Evolutionary conservation across 2,797 vertebrate species (phyloP), one percentile per base, ranked within the genome.

Genomic region (Epinephelus malabaricus): DNA sequence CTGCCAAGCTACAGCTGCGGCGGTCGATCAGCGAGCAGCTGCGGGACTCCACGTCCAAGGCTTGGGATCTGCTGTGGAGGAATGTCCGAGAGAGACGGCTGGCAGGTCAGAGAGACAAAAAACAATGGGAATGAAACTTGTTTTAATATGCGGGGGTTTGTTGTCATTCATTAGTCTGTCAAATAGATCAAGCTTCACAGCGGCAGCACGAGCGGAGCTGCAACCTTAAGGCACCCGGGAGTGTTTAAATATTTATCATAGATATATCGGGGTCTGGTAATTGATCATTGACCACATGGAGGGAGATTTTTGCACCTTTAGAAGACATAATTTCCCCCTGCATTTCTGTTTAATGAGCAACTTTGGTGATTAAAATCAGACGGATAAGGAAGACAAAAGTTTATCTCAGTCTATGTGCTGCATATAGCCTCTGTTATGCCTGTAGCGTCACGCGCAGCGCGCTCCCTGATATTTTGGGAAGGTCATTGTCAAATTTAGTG

Each of bases 21-120:
- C 94, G 97, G 74, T 98, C 94, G 56, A 94, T 94, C 91, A 95
- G 94, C 76, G 92, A 95, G 89, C 93, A 95, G 92, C 92, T 95
- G 92, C 92, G 96, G 88, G 95, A 96, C 91, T 97, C 96, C 89
- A 97, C 96, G 74, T 93, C 95, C 92, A 95, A 95, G 89, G 97
- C 97, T 81, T 98, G 97, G 97, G 96, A 97, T 92, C 95, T 97
- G 90, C 95, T 98, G 81, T 97, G 97, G 97, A 97, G 92, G 84
- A 97, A 95, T 88, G 96, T 97, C 88, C 95, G 97, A 51, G 97
- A 97, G 90, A 94, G 96, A 69, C 95, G 97, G 27, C 95, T 97
- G 85, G 95, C 97, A 98, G 97, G 97, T 98, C 95, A 95, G 97
- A 95, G 71, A 73, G 50, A 75, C 81, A 67, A 63, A 79, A 23